Conservation (phyloP, 2,113 vertebrate species). For the Lipotes vexillifer region DNA sequence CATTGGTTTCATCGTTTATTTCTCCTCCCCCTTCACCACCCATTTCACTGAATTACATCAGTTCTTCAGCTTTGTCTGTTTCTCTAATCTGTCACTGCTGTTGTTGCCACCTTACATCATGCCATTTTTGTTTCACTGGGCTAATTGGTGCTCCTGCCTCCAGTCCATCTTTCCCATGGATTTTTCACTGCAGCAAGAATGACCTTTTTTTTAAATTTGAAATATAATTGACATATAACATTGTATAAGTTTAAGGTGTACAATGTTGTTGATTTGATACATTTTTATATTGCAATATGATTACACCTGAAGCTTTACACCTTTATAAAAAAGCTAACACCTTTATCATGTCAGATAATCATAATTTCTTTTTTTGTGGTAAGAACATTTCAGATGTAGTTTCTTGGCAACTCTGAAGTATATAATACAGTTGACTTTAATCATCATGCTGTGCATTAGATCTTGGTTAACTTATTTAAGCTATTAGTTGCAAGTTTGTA, state of each 20-base stretch:
- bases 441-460: background rate
- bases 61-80: background rate
- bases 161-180: background rate
- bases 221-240: background rate
- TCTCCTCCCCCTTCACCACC: background rate
- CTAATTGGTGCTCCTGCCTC: background rate
- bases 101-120: background rate
- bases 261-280: background rate
- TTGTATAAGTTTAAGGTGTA: background rate
- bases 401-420: background rate
- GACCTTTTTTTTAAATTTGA: background rate
- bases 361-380: background rate
- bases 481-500: background rate
- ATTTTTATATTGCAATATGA: background rate
- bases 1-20: background rate
- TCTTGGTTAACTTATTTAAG: background rate
- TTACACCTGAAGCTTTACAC: background rate
- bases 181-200: background rate
- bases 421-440: background rate
- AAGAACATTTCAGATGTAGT: background rate
- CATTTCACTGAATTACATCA: background rate
- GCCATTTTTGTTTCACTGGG: background rate
- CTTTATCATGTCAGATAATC: background rate
- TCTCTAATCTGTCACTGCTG: background rate
- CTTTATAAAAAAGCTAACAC: background rate